Percentiles rank a stretch among this genome's conserved stretches.
Evolutionary conservation across 2,888 invertebrate genomes (phyloP).

Genomic region (Phania funesta): DNA sequence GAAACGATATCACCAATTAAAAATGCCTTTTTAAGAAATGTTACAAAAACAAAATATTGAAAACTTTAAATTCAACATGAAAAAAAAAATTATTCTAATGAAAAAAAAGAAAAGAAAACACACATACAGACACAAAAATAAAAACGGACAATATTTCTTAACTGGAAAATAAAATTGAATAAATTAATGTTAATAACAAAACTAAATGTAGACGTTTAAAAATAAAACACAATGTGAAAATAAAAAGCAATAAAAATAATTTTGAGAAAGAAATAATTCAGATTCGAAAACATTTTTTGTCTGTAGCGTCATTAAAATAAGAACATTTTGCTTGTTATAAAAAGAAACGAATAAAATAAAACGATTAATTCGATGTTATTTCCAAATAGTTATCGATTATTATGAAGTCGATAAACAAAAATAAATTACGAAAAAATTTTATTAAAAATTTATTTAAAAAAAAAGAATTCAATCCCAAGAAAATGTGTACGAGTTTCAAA

Average conservation of each 20-base stretch:
- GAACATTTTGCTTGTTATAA: constrained; percentile 27
- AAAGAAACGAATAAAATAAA: neutral
- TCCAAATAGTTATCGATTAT: neutral
- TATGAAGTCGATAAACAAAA: neutral
- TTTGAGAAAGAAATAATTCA: neutral
- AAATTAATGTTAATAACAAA: constrained; percentile 11
- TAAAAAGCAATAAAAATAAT: constrained; percentile 50
- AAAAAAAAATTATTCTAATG: neutral
- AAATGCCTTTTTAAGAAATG: constrained; percentile 67
- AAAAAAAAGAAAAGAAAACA: constrained; percentile 14
- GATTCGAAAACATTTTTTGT: neutral
- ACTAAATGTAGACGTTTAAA: constrained; percentile 34
- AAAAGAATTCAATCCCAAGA: too few relatives aligned
- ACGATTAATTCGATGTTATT: constrained; percentile 23
- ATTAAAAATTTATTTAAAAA: neutral
- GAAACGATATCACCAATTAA: constrained; percentile 69
- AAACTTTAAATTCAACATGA: constrained; percentile 21
- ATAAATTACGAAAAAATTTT: neutral
- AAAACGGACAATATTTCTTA: constrained; percentile 60
- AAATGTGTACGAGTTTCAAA: too few relatives aligned
- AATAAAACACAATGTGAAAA: constrained; percentile 53
- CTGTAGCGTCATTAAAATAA: constrained; percentile 11
- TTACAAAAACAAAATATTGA: constrained; percentile 46
- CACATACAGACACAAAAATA: constrained; percentile 47
- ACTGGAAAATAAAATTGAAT: constrained; percentile 48